phyloP scores from a whole-genome alignment of 1,140 invertebrate species.

The Zaprionus nigranus region DNA sequence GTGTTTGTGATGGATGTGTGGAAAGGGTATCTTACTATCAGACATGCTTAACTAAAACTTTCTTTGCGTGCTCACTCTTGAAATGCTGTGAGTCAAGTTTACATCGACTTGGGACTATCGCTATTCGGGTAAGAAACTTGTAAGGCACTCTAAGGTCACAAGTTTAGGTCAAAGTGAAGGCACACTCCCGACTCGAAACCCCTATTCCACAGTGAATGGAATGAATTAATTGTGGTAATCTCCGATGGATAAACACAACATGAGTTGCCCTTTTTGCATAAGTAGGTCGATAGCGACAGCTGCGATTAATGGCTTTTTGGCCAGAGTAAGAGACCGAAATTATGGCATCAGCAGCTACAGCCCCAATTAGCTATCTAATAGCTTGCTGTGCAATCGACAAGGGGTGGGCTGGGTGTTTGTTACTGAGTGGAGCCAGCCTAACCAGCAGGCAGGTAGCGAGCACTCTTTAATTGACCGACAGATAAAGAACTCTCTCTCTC shows the following conservation, averaged over 20 bases:
- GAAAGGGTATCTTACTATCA: too few relatives aligned
- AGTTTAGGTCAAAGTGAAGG: not conserved
- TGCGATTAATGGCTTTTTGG: constrained; percentile 62
- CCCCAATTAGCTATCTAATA: constrained; percentile 38
- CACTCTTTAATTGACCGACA: constrained; percentile 54
- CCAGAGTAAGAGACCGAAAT: constrained; percentile 26
- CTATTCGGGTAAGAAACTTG: too few relatives aligned
- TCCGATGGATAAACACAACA: constrained; percentile 70
- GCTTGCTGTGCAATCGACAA: constrained; percentile 13
- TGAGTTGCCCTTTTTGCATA: constrained; percentile 50
- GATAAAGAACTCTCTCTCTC: constrained; percentile 30
- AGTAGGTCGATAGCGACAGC: constrained; percentile 59
- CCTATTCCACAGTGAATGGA: not conserved
- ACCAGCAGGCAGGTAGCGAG: not conserved
- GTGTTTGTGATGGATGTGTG: too few relatives aligned
- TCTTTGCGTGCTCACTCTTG: too few relatives aligned
- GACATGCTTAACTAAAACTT: too few relatives aligned
- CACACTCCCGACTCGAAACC: not conserved
- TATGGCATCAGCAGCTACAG: constrained; percentile 10
- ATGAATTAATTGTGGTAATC: constrained; percentile 75
- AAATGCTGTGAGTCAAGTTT: too few relatives aligned
- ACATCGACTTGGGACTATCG: too few relatives aligned
- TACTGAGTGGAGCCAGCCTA: not conserved
- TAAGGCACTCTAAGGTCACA: too few relatives aligned
- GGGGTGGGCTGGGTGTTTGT: not conserved